Evolutionary conservation across 2,797 vertebrate genomes (phyloP), one percentile per base, ranked within the genome.

Genomic region (Ispidina lecontei): DNA sequence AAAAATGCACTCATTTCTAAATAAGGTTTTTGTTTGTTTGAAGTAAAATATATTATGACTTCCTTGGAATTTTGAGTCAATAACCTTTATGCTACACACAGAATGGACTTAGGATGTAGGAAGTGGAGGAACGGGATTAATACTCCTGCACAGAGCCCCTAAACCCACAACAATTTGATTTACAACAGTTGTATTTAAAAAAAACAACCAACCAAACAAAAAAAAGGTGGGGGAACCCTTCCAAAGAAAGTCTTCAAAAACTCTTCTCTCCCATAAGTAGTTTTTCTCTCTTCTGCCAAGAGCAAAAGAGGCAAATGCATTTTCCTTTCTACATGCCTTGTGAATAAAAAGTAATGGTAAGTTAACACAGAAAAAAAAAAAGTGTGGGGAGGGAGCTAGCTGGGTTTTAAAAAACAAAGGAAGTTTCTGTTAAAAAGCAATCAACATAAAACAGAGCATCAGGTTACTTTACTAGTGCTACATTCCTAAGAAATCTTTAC

Each of bases 361-460:
- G 15, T 35, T 28, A 49, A 60, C 1, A 26, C 12, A 14, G 7
- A 20, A 23, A 26, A 43, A 60, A 13, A 28, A 47, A 13, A 23
- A 22, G 46, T 12, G 31, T 13, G 13, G 1, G 3, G 4, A 3
- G 2, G 2, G 3, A 39, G 41, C 58, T 71, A 28, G 15, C 8
- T 29, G 60, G 8, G 10, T 69, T 85, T 82, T 47, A 65, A 67
- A 89, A 88, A 88, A 35, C 26, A 72, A 77, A 77, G 49, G 22
- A 80, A 65, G 21, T 44, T 90, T 62, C 28, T 78, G 28, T 70
- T 59, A 62, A 59, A 76, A 84, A 78, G 18, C 33, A 83, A 49
- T 54, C 52, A 78, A 73, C 14, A 55, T 6, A 6, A 22, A 41
- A 33, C 16, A 58, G 28, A 83, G 26, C 39, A 93, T 18, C 17